phyloP scores from a whole-genome alignment of 2,888 invertebrate species.

The Pomacea canaliculata region DNA sequence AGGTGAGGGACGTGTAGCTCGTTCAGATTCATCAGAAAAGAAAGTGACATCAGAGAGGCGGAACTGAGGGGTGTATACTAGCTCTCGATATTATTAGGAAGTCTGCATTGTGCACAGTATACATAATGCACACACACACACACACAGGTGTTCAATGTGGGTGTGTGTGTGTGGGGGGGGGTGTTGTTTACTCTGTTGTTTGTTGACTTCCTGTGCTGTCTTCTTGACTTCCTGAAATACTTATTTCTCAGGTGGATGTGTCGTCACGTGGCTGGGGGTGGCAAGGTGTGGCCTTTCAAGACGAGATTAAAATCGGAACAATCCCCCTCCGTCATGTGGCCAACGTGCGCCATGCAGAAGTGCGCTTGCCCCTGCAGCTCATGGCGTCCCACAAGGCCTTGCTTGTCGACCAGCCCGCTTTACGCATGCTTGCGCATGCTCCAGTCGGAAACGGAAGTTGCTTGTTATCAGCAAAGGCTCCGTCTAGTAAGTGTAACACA shows the following conservation, averaged over 20 bases:
- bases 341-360: conserved; percentile 3
- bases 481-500: conserved; percentile 12
- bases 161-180: too few species aligned
- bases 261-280: conserved; percentile 17
- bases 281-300: conserved; percentile 27
- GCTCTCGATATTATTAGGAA: too few species aligned
- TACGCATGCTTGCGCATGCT: background rate
- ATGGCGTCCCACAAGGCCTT: background rate
- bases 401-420: conserved; percentile 6
- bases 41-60: too few species aligned
- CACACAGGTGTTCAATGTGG: too few species aligned
- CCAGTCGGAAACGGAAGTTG: conserved; percentile 4
- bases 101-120: too few species aligned
- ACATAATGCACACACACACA: too few species aligned
- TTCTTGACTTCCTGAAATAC: too few species aligned
- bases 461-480: conserved; percentile 2
- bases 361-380: background rate
- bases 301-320: conserved; percentile 33
- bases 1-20: too few species aligned
- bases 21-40: too few species aligned
- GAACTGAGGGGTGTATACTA: too few species aligned
- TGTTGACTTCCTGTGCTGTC: too few species aligned
- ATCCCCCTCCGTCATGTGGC: conserved; percentile 25
- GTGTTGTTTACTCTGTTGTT: too few species aligned
- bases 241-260: conserved; percentile 24